These are phyloP conservation scores for Lamproptera curius DNA, from an alignment of 2,888 invertebrate genomes.

Conservation along the genomic window DNA sequence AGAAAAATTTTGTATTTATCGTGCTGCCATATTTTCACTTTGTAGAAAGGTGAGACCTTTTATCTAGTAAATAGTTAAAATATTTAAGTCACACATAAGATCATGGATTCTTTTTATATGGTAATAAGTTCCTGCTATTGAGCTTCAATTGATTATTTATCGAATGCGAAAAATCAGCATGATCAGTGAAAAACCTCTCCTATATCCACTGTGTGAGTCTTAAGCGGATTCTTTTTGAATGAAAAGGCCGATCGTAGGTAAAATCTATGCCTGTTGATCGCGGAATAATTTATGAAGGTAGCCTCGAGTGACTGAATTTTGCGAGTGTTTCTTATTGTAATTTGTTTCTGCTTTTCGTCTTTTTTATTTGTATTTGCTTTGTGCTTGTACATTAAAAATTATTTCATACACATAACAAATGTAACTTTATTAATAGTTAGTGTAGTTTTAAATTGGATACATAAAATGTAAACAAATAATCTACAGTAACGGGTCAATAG, in stretches of 20 bases:
- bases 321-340: constrained; percentile 29
- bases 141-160: constrained; percentile 72
- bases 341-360: too few species aligned
- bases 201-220: constrained; percentile 48
- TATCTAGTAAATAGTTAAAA: too few species aligned
- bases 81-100: constrained; percentile 62
- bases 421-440: too few species aligned
- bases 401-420: too few species aligned
- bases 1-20: too few species aligned
- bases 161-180: constrained; percentile 60
- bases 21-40: too few species aligned
- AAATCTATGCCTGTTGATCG: constrained; percentile 31
- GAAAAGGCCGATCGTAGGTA: constrained; percentile 44
- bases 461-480: too few species aligned
- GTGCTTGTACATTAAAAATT: too few species aligned
- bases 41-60: too few species aligned
- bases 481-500: too few species aligned
- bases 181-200: constrained; percentile 46
- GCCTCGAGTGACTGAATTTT: constrained; percentile 25
- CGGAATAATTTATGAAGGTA: constrained; percentile 24
- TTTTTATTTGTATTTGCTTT: too few species aligned
- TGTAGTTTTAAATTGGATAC: too few species aligned
- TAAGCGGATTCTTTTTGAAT: constrained; percentile 56
- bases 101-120: constrained; percentile 72
- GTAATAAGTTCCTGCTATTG: constrained; percentile 60